Evolutionary conservation across 2,113 vertebrate species (phyloP).

Genomic region (Brevimyrus niger): DNA sequence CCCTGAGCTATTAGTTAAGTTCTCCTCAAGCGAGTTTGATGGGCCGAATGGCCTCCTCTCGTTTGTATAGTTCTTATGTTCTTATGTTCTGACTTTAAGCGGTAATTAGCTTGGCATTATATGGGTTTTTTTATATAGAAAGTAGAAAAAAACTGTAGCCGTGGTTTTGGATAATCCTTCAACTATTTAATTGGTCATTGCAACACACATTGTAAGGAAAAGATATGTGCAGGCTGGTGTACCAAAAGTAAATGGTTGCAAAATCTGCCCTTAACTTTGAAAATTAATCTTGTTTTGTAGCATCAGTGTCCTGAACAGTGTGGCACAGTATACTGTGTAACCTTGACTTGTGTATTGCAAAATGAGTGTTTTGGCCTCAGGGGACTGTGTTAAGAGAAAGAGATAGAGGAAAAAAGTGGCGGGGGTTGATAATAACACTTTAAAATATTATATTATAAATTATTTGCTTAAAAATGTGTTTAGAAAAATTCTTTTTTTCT

Average conservation of each 20-base stretch:
- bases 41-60: too few species aligned
- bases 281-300: not conserved
- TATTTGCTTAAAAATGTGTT: not conserved
- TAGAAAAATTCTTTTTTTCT: not conserved
- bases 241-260: slow-evolving; percentile 1
- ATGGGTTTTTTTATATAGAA: not conserved
- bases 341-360: not conserved
- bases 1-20: too few species aligned
- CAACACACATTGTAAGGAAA: not conserved
- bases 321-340: not conserved
- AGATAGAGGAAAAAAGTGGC: not conserved
- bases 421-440: not conserved
- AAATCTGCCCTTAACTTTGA: not conserved
- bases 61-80: too few species aligned
- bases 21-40: too few species aligned
- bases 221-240: not conserved
- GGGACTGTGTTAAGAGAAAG: not conserved
- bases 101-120: not conserved
- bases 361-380: not conserved
- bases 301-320: not conserved
- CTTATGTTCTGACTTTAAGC: not conserved
- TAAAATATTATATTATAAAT: not conserved
- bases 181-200: not conserved
- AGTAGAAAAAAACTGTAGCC: not conserved
- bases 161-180: not conserved